Base-by-base conservation (phyloP, 2,888 invertebrate genomes). In the Cerastoderma edule region DNA sequence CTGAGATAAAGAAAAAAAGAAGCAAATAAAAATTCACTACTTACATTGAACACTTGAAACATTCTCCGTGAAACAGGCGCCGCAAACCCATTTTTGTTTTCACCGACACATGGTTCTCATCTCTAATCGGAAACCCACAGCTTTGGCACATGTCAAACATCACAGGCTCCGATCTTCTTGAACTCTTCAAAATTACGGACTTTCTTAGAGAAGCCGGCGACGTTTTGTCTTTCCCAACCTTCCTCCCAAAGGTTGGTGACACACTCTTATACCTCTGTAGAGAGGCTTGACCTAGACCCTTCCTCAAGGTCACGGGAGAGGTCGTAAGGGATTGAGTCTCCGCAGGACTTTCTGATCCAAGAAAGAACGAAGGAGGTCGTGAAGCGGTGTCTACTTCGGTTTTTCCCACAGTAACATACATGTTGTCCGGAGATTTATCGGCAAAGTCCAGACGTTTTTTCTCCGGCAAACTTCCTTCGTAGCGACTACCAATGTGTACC, bases 21-120 rank as follows among this genome's bases (percentile, higher is more conserved):
- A n/a, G n/a, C n/a, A n/a, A n/a, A 39, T 46, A 22, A 56, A 56
- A 56, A 28, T 27, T n/a, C 30, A 28, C 24, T 50, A 80, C 88
- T 83, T 86, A 88, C 88, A 72, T 73, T 28, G 79, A 82, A 56
- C 88, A 88, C 60, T 88, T 88, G 76, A 88, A 88, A 76, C 88
- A 88, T 50, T 82, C 75, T 0, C 73, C 73, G 68, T 88, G 88
- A 67, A 82, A 88, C 32, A 83, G 73, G 33, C 75, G 78, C 50
- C 86, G 72, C 50, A 79, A 80, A 16, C 80, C 79, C 22, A 67
- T 54, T 46, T 76, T 78, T 32, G 70, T 32, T 24, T 77, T 66
- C 32, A 85, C 75, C 0, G 87, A 87, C 24, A 88, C 81, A n/a
- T 84, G 67, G 22, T 75, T 81, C 24, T 88, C 87, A 48, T 85